phyloP scores from a whole-genome alignment of 2,888 invertebrate genomes.

The Amphipoea oculea region DNA sequence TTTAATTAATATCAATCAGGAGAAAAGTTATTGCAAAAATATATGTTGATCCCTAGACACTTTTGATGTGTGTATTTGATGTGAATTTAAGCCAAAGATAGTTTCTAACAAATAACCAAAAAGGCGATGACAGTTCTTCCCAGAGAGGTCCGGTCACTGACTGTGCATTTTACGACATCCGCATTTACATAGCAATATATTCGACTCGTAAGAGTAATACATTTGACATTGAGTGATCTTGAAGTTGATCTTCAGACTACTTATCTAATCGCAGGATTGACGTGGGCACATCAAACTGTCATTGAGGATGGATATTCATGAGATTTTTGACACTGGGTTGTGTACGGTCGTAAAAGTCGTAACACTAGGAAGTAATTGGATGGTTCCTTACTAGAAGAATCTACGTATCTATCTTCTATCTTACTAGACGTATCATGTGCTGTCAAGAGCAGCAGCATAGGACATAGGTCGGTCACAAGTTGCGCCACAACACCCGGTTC shows the following conservation, averaged over 20 bases:
- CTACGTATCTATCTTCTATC: too few relatives aligned
- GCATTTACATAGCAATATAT: constrained; percentile 53
- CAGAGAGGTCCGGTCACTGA: constrained; percentile 62
- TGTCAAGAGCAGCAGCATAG: not conserved
- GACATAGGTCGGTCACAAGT: not conserved
- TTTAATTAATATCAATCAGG: too few relatives aligned
- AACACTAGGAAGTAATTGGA: not conserved
- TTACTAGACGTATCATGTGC: not conserved
- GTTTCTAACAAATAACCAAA: not conserved
- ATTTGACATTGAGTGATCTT: constrained; percentile 65
- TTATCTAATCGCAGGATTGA: constrained; percentile 56
- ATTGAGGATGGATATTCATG: constrained; percentile 52
- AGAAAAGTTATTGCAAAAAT: too few relatives aligned
- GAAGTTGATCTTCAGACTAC: constrained; percentile 42
- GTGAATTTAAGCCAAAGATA: not conserved
- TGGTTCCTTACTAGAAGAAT: not conserved
- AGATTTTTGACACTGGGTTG: constrained; percentile 52
- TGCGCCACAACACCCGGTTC: not conserved
- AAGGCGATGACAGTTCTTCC: constrained; percentile 34
- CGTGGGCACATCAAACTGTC: constrained; percentile 44
- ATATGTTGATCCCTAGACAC: too few relatives aligned
- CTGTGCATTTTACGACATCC: constrained; percentile 65
- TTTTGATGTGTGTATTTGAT: too few relatives aligned
- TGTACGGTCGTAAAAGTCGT: constrained; percentile 2
- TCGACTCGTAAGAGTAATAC: constrained; percentile 56